Conservation (phyloP, 2,797 vertebrate species). For the Rousettus madagascariensis region DNA sequence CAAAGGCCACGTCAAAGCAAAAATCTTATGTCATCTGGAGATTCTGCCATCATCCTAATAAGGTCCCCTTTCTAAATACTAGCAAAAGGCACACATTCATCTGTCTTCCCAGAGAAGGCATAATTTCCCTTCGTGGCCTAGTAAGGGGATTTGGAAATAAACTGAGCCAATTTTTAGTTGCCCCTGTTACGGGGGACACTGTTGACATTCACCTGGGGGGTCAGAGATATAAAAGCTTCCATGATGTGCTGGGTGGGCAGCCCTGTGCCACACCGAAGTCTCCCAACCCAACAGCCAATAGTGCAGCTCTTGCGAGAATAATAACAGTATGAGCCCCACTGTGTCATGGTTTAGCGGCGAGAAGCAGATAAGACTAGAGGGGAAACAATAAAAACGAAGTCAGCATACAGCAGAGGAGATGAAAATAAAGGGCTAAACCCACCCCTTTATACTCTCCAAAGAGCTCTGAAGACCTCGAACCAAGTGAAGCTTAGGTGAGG, state of each 20-base stretch:
- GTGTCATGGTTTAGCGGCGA: background rate
- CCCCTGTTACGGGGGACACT: background rate
- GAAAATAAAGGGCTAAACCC: background rate
- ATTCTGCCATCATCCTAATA: background rate
- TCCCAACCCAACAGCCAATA: background rate
- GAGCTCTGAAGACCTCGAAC: background rate
- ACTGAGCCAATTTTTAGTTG: background rate
- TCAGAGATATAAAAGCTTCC: background rate
- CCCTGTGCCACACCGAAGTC: background rate
- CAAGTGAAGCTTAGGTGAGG: background rate
- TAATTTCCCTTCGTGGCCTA: background rate
- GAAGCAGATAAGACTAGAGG: background rate
- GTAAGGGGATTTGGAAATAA: background rate
- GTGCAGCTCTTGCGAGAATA: background rate
- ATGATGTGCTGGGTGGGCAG: no score
- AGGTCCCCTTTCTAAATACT: background rate
- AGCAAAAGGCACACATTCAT: background rate
- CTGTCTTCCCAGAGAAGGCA: background rate
- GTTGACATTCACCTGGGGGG: background rate
- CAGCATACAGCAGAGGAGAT: background rate
- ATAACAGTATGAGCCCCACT: background rate
- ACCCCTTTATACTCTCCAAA: conserved; percentile 14
- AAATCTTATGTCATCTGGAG: background rate
- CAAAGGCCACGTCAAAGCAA: background rate
- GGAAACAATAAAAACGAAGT: background rate